Conservation (phyloP, 37 sponge, comb jelly and placozoan species). For the Diacarnus erythraeanus region DNA sequence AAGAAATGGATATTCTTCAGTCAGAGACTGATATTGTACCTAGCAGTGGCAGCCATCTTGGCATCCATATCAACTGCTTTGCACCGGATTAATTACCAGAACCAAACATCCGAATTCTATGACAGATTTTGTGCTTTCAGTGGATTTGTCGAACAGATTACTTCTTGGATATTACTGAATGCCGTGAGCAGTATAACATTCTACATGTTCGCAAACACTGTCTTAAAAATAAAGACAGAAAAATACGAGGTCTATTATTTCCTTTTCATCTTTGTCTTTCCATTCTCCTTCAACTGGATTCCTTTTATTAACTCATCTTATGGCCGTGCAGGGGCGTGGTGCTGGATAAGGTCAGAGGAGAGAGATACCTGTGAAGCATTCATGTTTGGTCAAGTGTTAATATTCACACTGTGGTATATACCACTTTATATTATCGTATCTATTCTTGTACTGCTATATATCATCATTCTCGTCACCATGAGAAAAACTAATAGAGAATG, state of each 20-base stretch:
- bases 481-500: background rate
- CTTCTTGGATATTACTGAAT: background rate
- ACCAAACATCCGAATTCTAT: background rate
- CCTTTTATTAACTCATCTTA: slow-evolving; percentile 64
- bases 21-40: slow-evolving; percentile 81
- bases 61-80: slow-evolving; percentile 28
- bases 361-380: background rate
- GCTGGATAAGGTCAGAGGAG: slow-evolving; percentile 63
- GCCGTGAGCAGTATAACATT: slow-evolving; percentile 30
- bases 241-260: slow-evolving; percentile 8
- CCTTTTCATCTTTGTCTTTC: slow-evolving; percentile 41
- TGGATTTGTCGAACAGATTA: slow-evolving; percentile 29
- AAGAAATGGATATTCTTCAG: slow-evolving; percentile 71
- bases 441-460: slow-evolving; percentile 19
- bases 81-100: slow-evolving; percentile 26
- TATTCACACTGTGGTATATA: slow-evolving; percentile 40
- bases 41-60: slow-evolving; percentile 42
- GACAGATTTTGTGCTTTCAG: background rate
- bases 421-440: slow-evolving; percentile 34
- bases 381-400: slow-evolving; percentile 30
- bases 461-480: background rate
- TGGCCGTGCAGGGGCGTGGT: slow-evolving; percentile 66
- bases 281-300: slow-evolving; percentile 50
- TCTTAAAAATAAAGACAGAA: background rate
- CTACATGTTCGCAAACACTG: slow-evolving; percentile 26